Conservation (phyloP, 2,888 invertebrate genomes). For the Coremacera marginata region DNA sequence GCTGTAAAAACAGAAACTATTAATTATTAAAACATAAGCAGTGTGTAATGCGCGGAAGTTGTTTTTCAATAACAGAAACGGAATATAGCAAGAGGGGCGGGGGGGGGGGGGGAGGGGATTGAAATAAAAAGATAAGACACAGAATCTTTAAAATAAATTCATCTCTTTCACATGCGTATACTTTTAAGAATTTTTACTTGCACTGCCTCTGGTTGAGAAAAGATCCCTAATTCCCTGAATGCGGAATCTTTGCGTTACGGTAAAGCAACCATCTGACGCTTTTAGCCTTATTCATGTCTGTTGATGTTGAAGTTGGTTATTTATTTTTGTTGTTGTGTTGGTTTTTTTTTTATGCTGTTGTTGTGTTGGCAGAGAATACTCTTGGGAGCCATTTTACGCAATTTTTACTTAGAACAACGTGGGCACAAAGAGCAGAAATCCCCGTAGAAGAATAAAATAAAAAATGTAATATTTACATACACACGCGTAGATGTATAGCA, state of each 20-base stretch:
- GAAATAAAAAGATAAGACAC: too few relatives aligned
- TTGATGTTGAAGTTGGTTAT: not conserved
- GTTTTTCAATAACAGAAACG: constrained; percentile 12
- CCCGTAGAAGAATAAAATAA: not conserved
- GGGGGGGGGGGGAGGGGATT: too few relatives aligned
- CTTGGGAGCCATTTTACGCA: constrained; percentile 43
- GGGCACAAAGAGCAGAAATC: not conserved
- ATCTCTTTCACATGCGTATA: not conserved
- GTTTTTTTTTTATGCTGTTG: not conserved
- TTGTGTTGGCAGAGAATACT: constrained; percentile 12
- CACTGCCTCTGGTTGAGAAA: not conserved
- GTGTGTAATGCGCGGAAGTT: constrained; percentile 13
- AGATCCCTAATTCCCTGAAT: constrained; percentile 61
- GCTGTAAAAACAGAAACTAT: not conserved
- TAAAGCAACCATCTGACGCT: constrained; percentile 39
- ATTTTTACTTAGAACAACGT: constrained; percentile 36
- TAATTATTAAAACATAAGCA: constrained; percentile 31
- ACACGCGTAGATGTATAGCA: not conserved
- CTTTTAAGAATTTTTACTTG: not conserved
- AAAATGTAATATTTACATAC: not conserved
- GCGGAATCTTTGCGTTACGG: constrained; percentile 59
- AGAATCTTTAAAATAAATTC: not conserved
- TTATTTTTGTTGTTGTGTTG: not conserved
- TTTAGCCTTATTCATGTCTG: constrained; percentile 18
- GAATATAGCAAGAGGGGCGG: too few relatives aligned